Evolutionary conservation across 2,888 invertebrate species (phyloP).

Genomic region (Druceiella hillmani): DNA sequence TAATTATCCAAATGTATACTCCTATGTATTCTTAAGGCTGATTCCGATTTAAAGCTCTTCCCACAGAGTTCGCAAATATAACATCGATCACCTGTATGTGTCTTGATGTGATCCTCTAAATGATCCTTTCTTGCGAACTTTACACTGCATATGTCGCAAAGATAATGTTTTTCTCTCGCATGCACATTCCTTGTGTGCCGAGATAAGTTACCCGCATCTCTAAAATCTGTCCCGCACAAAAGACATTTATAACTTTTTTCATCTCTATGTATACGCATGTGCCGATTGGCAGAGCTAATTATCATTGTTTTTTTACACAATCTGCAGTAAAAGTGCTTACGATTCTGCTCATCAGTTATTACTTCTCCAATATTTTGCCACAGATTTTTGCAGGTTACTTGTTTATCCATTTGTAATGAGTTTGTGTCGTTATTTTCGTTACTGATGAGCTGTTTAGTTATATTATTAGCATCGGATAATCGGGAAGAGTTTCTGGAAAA

Average conservation of each 20-base stretch:
- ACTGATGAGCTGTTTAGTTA: no score
- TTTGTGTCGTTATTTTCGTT: no score
- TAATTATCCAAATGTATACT: slow-evolving; percentile 35
- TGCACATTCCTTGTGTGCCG: slow-evolving; percentile 50
- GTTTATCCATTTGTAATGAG: no score
- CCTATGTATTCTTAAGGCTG: slow-evolving; percentile 48
- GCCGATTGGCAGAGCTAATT: slow-evolving; percentile 38
- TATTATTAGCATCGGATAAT: no score
- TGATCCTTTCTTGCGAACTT: slow-evolving; percentile 46
- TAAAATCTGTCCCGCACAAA: slow-evolving; percentile 48
- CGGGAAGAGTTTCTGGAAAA: no score
- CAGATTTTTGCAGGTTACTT: no score
- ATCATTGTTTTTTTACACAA: slow-evolving; percentile 35
- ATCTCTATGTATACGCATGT: slow-evolving; percentile 40
- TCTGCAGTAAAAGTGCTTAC: slow-evolving; percentile 33
- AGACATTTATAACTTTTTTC: slow-evolving; percentile 44
- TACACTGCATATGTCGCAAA: slow-evolving; percentile 42
- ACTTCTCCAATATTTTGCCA: no score
- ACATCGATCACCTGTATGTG: slow-evolving; percentile 40
- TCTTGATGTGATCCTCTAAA: slow-evolving; percentile 44
- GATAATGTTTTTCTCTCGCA: slow-evolving; percentile 39
- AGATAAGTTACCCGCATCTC: slow-evolving; percentile 43
- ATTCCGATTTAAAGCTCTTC: slow-evolving; percentile 45
- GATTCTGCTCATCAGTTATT: no score
- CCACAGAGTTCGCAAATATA: slow-evolving; percentile 53